Evolutionary conservation across 2,797 vertebrate genomes (phyloP), one percentile per base, ranked within the genome.

Genomic region (Triplophysa bombifrons): DNA sequence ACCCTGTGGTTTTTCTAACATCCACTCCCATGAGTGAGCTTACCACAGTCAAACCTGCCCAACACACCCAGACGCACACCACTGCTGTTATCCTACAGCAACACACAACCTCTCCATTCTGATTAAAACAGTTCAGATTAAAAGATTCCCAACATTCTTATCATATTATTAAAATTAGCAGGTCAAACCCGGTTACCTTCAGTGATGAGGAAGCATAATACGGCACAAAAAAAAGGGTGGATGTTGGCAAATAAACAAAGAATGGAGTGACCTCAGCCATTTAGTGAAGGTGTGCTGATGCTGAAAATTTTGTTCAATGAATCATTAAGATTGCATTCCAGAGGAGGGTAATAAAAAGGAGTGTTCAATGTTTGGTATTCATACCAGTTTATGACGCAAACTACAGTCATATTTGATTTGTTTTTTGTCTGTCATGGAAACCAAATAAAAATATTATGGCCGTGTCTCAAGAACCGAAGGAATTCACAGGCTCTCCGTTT

Each of bases 161-260:
- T n/a, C 17, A 71, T 67, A 80, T 48, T 86, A 34, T 87, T 89
- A 91, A 82, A 80, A 85, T 82, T 12, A 68, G n/a, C 34, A 84
- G 86, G 82, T 78, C 13, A 78, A 61, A 75, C 53, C 80, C 70
- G 82, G 69, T 55, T 27, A 69, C 53, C 88, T 74, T 84, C 41
- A 91, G 90, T 87, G 85, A 92, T 84, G 76, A 82, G 68, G 78
- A 86, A 77, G 86, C 66, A 86, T 81, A 67, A 86, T 84, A 90
- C 84, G 89, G 55, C 88, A 88, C 27, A 22, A 63, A 20, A 27
- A 27, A 72, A 84, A 48, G 87, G 81, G 74, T 73, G 65, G 50
- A 60, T 65, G 72, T 72, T 73, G 65, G 56, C 65, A 60, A 80
- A 71, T 4, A 50, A 63, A 70, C 66, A 38, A 2, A 67, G 64